These are phyloP conservation scores for Lutjanus campechanus DNA, from an alignment of 2,797 vertebrate species.

Conservation along the genomic window DNA sequence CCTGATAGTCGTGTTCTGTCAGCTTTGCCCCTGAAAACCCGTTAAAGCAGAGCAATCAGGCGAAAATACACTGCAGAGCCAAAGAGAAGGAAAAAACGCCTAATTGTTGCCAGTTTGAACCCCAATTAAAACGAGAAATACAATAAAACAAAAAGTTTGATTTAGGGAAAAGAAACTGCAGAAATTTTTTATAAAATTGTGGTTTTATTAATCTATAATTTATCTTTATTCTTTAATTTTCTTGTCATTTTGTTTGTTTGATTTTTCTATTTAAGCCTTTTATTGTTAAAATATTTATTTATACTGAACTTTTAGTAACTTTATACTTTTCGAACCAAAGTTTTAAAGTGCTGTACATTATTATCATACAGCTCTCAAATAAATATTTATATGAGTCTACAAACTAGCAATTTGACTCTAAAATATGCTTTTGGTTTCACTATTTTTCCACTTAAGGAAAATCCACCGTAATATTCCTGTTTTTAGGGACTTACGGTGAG, in stretches of 20 bases:
- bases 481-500: background rate
- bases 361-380: background rate
- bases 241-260: background rate
- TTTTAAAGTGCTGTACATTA: background rate
- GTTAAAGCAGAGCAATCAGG: conserved; percentile 78
- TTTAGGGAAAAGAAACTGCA: background rate
- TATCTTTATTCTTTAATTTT: too few species aligned
- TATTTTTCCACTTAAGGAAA: background rate
- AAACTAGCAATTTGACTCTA: background rate
- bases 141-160: conserved; percentile 1
- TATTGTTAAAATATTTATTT: background rate
- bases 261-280: background rate
- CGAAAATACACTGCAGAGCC: conserved; percentile 20
- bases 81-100: background rate
- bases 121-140: conserved; percentile 36
- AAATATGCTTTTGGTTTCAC: background rate
- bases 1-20: conserved; percentile 83
- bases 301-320: too few species aligned
- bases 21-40: conserved; percentile 79
- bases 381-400: background rate
- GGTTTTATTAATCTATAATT: background rate
- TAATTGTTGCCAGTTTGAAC: conserved; percentile 36
- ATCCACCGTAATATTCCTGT: too few species aligned
- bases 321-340: too few species aligned
- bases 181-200: background rate